These are phyloP conservation scores for Drosophila ohnishii DNA, from an alignment of 1,140 invertebrate genomes.

Conservation along the genomic window DNA sequence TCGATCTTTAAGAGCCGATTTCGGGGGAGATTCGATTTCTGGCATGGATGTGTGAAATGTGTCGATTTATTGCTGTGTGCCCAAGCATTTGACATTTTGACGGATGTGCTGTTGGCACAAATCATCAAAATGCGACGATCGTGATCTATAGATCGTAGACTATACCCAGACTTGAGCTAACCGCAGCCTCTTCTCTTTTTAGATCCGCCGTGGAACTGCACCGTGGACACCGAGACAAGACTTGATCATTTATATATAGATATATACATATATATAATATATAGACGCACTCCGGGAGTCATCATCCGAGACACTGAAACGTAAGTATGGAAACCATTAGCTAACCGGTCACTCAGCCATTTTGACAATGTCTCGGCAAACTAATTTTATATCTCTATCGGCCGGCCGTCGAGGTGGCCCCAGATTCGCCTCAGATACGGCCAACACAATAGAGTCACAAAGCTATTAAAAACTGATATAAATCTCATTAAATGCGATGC, in stretches of 20 bases:
- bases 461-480: conserved; percentile 81
- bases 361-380: conserved; percentile 65
- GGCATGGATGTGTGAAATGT: conserved; percentile 42
- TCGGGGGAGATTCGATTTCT: conserved; percentile 14
- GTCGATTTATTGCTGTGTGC: conserved; percentile 25
- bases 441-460: conserved; percentile 73
- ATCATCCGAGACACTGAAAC: conserved; percentile 12
- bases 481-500: conserved; percentile 79
- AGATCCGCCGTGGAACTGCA: conserved; percentile 25
- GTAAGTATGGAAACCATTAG: conserved; percentile 29
- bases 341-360: conserved; percentile 44
- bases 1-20: conserved; percentile 15
- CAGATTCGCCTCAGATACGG: conserved; percentile 54
- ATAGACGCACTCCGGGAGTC: conserved; percentile 16
- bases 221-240: conserved; percentile 18
- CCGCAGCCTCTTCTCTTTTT: conserved; percentile 7
- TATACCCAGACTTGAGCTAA: neutral
- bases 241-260: conserved; percentile 9
- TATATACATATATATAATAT: neutral
- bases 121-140: conserved; percentile 26
- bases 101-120: conserved; percentile 24
- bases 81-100: conserved; percentile 50
- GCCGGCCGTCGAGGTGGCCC: conserved; percentile 37
- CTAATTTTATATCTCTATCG: conserved; percentile 65
- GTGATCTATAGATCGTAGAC: conserved; percentile 10